A percentile compares a stretch with the other conserved stretches of the same genome.
phyloP scores from a whole-genome alignment of 2,113 vertebrate genomes.

The Athene cunicularia region DNA sequence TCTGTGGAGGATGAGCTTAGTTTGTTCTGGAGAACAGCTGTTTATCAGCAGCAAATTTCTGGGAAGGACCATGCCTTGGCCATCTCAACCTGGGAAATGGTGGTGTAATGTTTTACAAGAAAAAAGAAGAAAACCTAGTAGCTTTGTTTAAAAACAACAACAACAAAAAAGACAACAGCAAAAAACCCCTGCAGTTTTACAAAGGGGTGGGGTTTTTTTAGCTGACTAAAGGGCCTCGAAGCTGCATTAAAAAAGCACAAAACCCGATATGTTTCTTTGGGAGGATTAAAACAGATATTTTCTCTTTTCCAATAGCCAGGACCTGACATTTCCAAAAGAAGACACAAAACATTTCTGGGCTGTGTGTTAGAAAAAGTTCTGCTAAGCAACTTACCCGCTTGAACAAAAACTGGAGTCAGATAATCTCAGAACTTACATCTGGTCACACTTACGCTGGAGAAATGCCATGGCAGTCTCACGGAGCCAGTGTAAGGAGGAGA shows the following conservation, averaged over 20 bases:
- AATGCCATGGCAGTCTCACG: not conserved
- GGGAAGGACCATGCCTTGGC: not conserved
- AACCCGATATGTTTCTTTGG: not conserved
- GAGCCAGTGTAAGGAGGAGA: not conserved
- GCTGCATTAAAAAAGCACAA: not conserved
- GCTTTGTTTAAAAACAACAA: not conserved
- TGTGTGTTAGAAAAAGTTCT: not conserved
- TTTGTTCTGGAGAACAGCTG: not conserved
- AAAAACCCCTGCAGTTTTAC: not conserved
- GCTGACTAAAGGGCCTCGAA: constrained; percentile 7
- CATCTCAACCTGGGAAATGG: not conserved
- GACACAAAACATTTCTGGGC: not conserved
- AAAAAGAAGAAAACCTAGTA: not conserved
- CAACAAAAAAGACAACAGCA: not conserved
- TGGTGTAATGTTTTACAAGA: not conserved
- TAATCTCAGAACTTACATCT: not conserved
- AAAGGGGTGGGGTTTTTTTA: not conserved
- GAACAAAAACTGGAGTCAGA: not conserved
- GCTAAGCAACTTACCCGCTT: not conserved
- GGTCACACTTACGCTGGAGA: not conserved
- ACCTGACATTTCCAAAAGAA: not conserved
- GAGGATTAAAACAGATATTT: constrained; percentile 41
- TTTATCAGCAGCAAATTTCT: not conserved
- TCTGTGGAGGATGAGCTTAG: not conserved
- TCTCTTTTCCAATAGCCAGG: not conserved